These are phyloP conservation scores for Empidonax alnorum DNA, from an alignment of 2,113 vertebrate species.

Conservation along the genomic window DNA sequence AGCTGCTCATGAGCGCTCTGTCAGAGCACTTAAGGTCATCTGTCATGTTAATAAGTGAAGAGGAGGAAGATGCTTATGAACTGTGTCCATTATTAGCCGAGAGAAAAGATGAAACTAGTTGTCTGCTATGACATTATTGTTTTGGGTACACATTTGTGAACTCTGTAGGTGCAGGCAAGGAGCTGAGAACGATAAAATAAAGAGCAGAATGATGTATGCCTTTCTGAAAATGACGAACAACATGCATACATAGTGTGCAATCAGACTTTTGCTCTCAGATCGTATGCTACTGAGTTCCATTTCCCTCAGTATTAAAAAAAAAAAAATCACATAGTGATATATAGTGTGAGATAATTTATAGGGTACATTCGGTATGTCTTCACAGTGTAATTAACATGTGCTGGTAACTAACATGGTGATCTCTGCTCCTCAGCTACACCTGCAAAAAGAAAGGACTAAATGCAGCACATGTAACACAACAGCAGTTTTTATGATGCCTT, in stretches of 20 bases:
- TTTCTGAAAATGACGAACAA: conserved; percentile 4
- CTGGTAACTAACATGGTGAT: neutral
- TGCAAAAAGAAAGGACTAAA: neutral
- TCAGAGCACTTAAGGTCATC: neutral
- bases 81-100: neutral
- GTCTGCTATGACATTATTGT: neutral
- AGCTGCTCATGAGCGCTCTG: neutral
- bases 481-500: neutral
- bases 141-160: neutral
- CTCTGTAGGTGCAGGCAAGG: neutral
- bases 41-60: neutral
- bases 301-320: neutral
- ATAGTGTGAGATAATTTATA: conserved; percentile 1
- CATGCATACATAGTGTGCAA: neutral
- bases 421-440: neutral
- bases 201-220: neutral
- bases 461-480: neutral
- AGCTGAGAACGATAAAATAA: neutral
- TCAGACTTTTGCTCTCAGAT: neutral
- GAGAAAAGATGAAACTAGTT: neutral
- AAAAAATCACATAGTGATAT: neutral
- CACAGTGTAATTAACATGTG: neutral
- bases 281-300: neutral
- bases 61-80: neutral
- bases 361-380: neutral